phyloP scores from a whole-genome alignment of 1,140 invertebrate species.

The Adoxophyes honmai region DNA sequence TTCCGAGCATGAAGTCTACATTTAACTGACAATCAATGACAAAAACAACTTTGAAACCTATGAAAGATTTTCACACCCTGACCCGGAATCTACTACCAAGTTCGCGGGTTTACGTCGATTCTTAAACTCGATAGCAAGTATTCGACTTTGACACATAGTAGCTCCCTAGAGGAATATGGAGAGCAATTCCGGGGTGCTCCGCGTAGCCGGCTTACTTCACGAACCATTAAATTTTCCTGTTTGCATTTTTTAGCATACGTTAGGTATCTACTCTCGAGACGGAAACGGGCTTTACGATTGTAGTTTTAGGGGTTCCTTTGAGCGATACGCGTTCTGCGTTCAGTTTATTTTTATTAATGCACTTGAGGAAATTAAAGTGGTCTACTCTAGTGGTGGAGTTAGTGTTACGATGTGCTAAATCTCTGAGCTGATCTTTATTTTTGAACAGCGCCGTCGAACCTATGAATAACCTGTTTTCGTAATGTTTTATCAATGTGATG shows the following conservation, averaged over 20 bases:
- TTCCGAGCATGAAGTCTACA: too few relatives aligned
- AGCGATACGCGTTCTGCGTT: constrained; percentile 18
- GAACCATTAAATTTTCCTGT: constrained; percentile 74
- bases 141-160: constrained; percentile 23
- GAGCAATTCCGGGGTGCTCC: constrained; percentile 54
- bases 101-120: too few relatives aligned
- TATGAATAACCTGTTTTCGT: too few relatives aligned
- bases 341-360: constrained; percentile 8
- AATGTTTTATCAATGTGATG: too few relatives aligned
- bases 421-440: too few relatives aligned
- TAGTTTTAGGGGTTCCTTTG: constrained; percentile 50
- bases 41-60: too few relatives aligned
- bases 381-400: too few relatives aligned
- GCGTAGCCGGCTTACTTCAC: constrained; percentile 66
- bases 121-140: constrained; percentile 14
- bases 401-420: too few relatives aligned
- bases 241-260: constrained; percentile 76
- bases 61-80: too few relatives aligned
- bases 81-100: too few relatives aligned
- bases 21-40: too few relatives aligned
- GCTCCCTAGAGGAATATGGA: constrained; percentile 33
- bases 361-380: constrained; percentile 3
- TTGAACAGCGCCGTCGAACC: too few relatives aligned
- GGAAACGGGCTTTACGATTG: constrained; percentile 58
- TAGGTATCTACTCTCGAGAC: constrained; percentile 48